phyloP scores from a whole-genome alignment of 2,888 invertebrate species.

The Adelognathus sp. region DNA sequence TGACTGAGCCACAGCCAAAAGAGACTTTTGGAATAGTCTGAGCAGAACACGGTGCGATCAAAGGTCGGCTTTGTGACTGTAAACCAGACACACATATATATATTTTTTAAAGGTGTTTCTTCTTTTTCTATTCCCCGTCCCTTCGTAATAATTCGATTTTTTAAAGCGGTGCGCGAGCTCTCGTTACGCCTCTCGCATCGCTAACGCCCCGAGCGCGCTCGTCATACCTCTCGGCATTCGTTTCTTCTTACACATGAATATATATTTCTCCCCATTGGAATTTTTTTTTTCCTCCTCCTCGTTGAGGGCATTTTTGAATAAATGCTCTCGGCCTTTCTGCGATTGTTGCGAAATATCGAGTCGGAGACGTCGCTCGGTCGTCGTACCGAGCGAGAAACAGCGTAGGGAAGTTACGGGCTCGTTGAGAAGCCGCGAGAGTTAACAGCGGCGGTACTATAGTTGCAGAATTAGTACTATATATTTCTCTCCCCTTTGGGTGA shows the following conservation, averaged over 20 bases:
- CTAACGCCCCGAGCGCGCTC: not conserved
- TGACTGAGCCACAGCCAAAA: constrained; percentile 7
- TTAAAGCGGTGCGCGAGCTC: constrained; percentile 4
- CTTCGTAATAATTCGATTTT: constrained; percentile 35
- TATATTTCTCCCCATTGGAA: not conserved
- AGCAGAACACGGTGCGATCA: constrained; percentile 49
- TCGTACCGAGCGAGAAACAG: not conserved
- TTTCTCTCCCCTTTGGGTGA: constrained; percentile 30
- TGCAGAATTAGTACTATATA: constrained; percentile 49
- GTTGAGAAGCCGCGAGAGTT: constrained; percentile 17
- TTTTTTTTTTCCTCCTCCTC: not conserved
- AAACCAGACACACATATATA: not conserved
- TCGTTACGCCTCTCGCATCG: constrained; percentile 9
- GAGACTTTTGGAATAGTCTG: constrained; percentile 36
- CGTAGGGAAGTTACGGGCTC: constrained; percentile 21
- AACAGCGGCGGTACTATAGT: too few species aligned
- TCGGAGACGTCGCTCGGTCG: constrained; percentile 10
- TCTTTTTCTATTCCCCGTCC: constrained; percentile 5
- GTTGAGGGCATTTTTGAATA: constrained; percentile 2
- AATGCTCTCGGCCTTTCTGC: constrained; percentile 8
- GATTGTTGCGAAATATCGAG: constrained; percentile 31
- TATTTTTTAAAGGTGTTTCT: not conserved
- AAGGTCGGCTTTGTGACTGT: constrained; percentile 37
- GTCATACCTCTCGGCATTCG: constrained; percentile 9
- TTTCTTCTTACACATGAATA: constrained; percentile 18